Evolutionary conservation across 2,113 vertebrate species (phyloP), one percentile per base, ranked within the genome.

Genomic region (Melanocharis versteri): DNA sequence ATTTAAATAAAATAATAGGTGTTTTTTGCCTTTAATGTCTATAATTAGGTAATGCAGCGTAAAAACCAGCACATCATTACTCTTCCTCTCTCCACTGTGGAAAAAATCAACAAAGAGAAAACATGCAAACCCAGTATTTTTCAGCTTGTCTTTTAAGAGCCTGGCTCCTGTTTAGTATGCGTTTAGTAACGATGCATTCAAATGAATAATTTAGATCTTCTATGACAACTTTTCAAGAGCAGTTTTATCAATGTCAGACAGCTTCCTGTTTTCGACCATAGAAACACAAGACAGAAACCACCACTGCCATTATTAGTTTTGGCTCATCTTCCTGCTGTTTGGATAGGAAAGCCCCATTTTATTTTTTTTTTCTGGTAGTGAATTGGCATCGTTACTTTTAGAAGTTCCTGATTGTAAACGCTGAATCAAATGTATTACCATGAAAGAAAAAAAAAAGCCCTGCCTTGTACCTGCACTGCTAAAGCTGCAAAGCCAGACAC

Each of bases 181-280:
- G 0, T 77, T 85, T 83, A 81, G 61, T 60, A 42, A 62, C 2
- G 1, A 78, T 58, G 47, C 76, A 65, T 57, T 88, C 68, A 68
- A 53, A 73, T 90, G 47, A 93, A 87, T 95, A 92, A 89, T 91
- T 96, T 87, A 93, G 88, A 87, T 75, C 24, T 66, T 60, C 3
- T 3, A 33, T 89, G 95, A 94, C 83, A 96, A 68, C 72, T 94
- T 92, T 60, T 84, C 58, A 88, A 80, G 69, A 90, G 53, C 10
- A 7, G 88, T 60, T 94, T 96, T 96, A 96, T 97, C 96, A 89
- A 3, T 87, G 96, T 94, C 90, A 68, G 65, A 30, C 93, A 96
- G 93, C 72, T 93, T 95, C 65, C 88, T 9, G 2, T 3, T 89
- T 95, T 77, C 76, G 61, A 90, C 69, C 47, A 20, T 40, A 33